Base-by-base conservation (phyloP, 2,113 vertebrate genomes). In the Corythornis cristatus region DNA sequence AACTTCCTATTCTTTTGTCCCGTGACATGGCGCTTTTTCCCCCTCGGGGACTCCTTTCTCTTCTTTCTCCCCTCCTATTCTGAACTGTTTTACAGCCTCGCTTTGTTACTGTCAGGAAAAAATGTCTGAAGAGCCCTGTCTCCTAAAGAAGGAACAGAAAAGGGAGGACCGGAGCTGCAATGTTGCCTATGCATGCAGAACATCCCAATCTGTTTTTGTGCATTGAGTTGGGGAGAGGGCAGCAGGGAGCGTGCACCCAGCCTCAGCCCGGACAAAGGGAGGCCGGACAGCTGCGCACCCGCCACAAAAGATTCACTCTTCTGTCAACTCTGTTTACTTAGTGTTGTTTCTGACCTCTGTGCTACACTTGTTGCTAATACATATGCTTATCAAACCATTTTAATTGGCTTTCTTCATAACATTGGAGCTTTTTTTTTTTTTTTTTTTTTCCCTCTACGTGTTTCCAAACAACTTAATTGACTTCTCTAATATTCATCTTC, bases 301-400 rank as follows among this genome's bases (percentile, higher is more conserved):
- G 68, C 93, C 97, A 98, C 98, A 99, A 99, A 99, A 97, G 98
- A 97, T 97, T 95, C 97, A 97, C 96, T 98, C 97, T 98, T 97
- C 98, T 97, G 95, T 98, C 96, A 89, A 97, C 97, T 94, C 97
- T 99, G 98, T 99, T 99, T 98, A 98, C 98, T 99, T 98, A 98
- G 97, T 97, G 97, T 98, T 97, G 94, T 98, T 98, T 96, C 98
- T 98, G 97, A 98, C 97, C 98, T 97, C 95, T 95, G 94, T 95
- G 97, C 95, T 42, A 81, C 96, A 97, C 98, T 96, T 90, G 91
- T 91, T 93, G 95, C 96, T 95, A 51, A 93, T 96, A 90, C 96
- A 96, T 97, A 98, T 96, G 97, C 97, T 96, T 97, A 98, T 98
- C 97, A 97, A 95, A 92, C 96, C 96, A 98, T 97, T 97, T 97